These are phyloP conservation scores for Hyperopisus bebe DNA, from an alignment of 2,113 vertebrate species.

Conservation along the genomic window DNA sequence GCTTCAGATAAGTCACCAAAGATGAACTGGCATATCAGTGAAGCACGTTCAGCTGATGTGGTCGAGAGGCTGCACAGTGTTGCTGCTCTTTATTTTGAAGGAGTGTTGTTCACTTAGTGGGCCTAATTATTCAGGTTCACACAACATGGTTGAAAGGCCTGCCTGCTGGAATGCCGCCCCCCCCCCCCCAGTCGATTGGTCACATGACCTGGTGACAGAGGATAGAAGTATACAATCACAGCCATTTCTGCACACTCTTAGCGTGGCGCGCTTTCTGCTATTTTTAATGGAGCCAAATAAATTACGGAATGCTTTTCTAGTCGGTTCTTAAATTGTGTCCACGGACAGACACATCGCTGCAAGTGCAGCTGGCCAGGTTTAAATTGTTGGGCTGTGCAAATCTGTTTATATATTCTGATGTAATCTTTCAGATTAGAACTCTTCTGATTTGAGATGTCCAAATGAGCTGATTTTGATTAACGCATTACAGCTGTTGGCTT, in stretches of 20 bases:
- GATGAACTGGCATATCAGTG: conserved; percentile 14
- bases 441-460: not conserved
- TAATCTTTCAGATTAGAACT: conserved; percentile 1
- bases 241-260: conserved; percentile 22
- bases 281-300: conserved; percentile 37
- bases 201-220: conserved; percentile 42
- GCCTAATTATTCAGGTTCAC: not conserved
- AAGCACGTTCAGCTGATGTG: conserved; percentile 15
- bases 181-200: conserved; percentile 4
- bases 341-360: not conserved
- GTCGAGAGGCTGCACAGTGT: not conserved
- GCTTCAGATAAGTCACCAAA: conserved; percentile 24
- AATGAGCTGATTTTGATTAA: not conserved
- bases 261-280: conserved; percentile 30
- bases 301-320: conserved; percentile 33
- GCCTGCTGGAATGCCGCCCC: conserved; percentile 9
- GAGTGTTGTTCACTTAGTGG: not conserved
- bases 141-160: not conserved
- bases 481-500: not conserved
- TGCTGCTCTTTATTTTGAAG: not conserved
- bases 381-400: not conserved
- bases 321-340: conserved; percentile 28
- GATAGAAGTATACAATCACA: conserved; percentile 43
- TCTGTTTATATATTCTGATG: conserved; percentile 10
- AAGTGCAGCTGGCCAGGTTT: not conserved